phyloP scores from a whole-genome alignment of 2,113 vertebrate genomes.

The Ctenomys sociabilis region DNA sequence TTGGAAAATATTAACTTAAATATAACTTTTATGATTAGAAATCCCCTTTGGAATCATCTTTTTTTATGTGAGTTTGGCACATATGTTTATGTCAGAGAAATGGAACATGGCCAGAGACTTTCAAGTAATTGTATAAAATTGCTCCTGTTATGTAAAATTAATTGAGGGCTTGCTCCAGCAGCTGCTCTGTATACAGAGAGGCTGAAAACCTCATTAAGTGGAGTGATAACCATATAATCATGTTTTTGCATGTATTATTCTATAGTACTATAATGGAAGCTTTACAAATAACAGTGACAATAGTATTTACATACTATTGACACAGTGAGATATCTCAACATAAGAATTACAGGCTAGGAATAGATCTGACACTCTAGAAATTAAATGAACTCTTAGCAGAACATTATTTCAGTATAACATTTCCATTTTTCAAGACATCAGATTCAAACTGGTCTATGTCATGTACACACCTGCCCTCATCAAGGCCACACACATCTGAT shows the following conservation, averaged over 20 bases:
- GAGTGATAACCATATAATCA: constrained; percentile 70
- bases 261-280: constrained; percentile 47
- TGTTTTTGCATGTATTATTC: constrained; percentile 67
- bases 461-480: neutral
- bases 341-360: constrained; percentile 26
- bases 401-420: constrained; percentile 6
- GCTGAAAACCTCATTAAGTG: constrained; percentile 63
- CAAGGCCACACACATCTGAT: neutral
- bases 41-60: neutral
- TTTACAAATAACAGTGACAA: constrained; percentile 67
- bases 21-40: constrained; percentile 38
- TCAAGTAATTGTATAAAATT: constrained; percentile 67
- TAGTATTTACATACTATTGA: constrained; percentile 64
- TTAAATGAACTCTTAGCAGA: constrained; percentile 24
- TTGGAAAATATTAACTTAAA: constrained; percentile 19
- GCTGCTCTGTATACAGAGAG: constrained; percentile 64
- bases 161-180: constrained; percentile 72
- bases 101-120: constrained; percentile 48
- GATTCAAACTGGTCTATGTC: neutral
- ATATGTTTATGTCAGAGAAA: constrained; percentile 69
- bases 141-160: constrained; percentile 69
- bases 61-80: constrained; percentile 36
- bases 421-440: neutral
- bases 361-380: neutral
- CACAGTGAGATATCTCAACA: neutral